These are phyloP conservation scores for Nesoenas mayeri DNA, from an alignment of 2,113 vertebrate species.

Conservation along the genomic window DNA sequence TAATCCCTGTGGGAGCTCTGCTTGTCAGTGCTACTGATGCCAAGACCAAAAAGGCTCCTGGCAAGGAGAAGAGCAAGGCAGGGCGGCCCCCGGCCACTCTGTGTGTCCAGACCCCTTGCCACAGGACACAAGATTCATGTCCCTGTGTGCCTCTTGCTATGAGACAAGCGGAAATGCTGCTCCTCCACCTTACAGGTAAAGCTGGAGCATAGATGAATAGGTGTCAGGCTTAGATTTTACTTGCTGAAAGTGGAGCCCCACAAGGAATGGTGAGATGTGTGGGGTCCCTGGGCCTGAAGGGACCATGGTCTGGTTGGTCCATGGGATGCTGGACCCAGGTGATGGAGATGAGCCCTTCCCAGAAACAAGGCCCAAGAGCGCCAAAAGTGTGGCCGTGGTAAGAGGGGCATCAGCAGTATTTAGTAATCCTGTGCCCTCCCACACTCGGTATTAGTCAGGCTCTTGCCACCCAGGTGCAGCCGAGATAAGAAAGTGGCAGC, in stretches of 20 bases:
- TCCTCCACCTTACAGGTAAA: neutral
- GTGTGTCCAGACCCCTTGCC: too few relatives aligned
- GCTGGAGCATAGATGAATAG: neutral
- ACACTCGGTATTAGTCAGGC: neutral
- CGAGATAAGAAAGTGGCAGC: neutral
- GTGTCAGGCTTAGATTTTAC: neutral
- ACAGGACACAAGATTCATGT: too few relatives aligned
- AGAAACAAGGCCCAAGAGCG: rapidly evolving
- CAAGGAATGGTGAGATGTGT: neutral
- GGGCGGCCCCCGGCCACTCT: too few relatives aligned
- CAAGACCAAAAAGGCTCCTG: too few relatives aligned
- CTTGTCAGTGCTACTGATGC: too few relatives aligned
- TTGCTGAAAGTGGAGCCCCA: neutral
- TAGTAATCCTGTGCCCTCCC: rapidly evolving
- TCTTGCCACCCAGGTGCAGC: neutral
- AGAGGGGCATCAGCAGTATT: rapidly evolving
- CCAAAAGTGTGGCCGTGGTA: rapidly evolving
- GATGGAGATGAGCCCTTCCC: neutral
- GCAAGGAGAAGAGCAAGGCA: too few relatives aligned
- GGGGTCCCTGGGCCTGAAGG: rapidly evolving
- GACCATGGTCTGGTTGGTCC: rapidly evolving
- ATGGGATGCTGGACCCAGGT: rapidly evolving
- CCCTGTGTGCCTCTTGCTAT: neutral
- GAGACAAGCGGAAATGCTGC: neutral
- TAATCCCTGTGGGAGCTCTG: too few relatives aligned